Base-by-base conservation (phyloP, 2,113 vertebrate genomes). In the Anarrhichthys ocellatus region DNA sequence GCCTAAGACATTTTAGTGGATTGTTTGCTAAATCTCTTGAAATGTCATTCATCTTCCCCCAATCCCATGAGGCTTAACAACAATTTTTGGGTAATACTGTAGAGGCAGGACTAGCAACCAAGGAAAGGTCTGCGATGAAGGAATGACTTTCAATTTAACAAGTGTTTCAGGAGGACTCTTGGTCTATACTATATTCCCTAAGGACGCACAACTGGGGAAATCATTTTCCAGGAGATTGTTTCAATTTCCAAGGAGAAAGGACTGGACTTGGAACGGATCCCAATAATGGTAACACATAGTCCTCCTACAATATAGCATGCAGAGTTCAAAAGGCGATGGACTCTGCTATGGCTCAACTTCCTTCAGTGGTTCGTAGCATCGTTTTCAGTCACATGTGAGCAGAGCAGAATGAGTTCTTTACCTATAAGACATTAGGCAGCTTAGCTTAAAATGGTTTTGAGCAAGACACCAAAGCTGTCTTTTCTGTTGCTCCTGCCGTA, bases 11-110 rank as follows among this genome's bases (percentile, higher is more conserved):
- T 71, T 65, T 80, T 54, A 56, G 29, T 24, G 48, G 50, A 75
- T 65, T 75, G 70, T 78, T 79, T 63, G 52, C 34, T 56, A 77
- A 81, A 77, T 63, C 52, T 54, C 36, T n/a, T 59, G 10, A 85
- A 64, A 67, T 75, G 24, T 29, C 56, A 59, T 59, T 56, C 40
- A 77, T 61, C 74, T 48, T 17, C 27, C 27, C 4, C 27, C 4
- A 58, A 15, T 3, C 36, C n/a, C 0, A 20, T 42, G n/a, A 40
- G 1, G 1, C 56, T 59, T 59, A 67, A 46, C 42, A 80, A 38
- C 8, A 52, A 50, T 20, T 2, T 50, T 1, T 5, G 11, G 34
- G 6, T 44, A 62, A 50, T 9, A 56, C 54, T 56, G 54, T 56
- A 32, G 42, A 70, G 29, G 22, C 40, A 59, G 8, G 4, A 54